Percentiles rank a stretch among this genome's conserved stretches.
Evolutionary conservation across 2,888 invertebrate genomes (phyloP).

Genomic region (Phoronis australis): DNA sequence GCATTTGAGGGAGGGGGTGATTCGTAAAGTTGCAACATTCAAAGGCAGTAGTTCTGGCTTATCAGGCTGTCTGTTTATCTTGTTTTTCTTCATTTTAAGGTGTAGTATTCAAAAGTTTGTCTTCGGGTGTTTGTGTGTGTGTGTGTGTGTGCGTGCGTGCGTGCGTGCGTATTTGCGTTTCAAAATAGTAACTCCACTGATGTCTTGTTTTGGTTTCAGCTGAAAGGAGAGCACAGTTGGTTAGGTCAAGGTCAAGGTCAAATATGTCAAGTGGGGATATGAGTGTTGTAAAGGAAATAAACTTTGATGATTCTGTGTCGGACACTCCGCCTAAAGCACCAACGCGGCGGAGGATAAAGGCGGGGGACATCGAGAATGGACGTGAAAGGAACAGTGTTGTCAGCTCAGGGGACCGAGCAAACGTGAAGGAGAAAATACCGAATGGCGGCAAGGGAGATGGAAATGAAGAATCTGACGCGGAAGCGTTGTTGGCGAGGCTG

Average conservation of each 20-base stretch:
- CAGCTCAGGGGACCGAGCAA: neutral
- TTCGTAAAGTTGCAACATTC: too few relatives aligned
- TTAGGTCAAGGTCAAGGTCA: constrained; percentile 74
- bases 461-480: constrained; percentile 35
- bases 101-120: too few relatives aligned
- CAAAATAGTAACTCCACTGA: too few relatives aligned
- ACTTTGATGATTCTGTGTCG: constrained; percentile 30
- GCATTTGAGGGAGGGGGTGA: too few relatives aligned
- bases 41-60: too few relatives aligned
- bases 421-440: constrained; percentile 1
- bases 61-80: too few relatives aligned
- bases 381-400: neutral
- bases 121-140: too few relatives aligned
- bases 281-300: constrained; percentile 41
- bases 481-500: constrained; percentile 36
- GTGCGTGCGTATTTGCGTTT: too few relatives aligned
- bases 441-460: neutral
- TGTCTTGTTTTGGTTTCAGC: constrained; percentile 59
- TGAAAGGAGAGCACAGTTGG: constrained; percentile 84
- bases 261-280: constrained; percentile 36
- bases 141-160: too few relatives aligned
- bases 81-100: too few relatives aligned
- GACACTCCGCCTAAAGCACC: constrained; percentile 10
- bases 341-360: constrained; percentile 1
- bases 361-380: constrained; percentile 5